A percentile compares a stretch with the other conserved stretches of the same genome.
These are phyloP conservation scores for Bolinopsis microptera DNA, from an alignment of 37 sponge, comb jelly and placozoan genomes.

Conservation along the genomic window DNA sequence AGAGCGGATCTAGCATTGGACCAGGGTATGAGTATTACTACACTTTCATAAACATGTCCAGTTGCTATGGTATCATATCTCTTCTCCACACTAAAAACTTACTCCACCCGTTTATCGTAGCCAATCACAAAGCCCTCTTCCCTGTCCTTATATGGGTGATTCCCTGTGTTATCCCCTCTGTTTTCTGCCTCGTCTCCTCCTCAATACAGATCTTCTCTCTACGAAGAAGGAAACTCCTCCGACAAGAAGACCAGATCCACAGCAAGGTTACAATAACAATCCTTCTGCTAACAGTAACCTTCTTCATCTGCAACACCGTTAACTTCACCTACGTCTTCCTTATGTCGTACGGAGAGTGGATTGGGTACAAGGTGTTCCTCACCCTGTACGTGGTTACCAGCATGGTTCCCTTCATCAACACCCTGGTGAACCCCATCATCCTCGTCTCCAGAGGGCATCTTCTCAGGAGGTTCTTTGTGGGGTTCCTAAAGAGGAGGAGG, in stretches of 20 bases:
- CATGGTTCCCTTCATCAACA: conserved; percentile 9
- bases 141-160: conserved; percentile 49
- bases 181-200: conserved; percentile 8
- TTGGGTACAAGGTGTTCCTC: background rate
- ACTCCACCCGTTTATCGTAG: background rate
- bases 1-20: background rate
- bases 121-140: background rate
- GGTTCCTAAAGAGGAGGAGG: background rate
- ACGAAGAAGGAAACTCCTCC: background rate
- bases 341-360: background rate
- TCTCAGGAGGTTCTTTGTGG: background rate
- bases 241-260: background rate
- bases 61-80: background rate
- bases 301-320: conserved; percentile 47
- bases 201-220: conserved; percentile 19
- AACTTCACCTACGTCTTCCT: background rate
- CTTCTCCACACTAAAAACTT: background rate
- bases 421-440: background rate
- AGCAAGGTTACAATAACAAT: conserved; percentile 45
- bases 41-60: conserved; percentile 51
- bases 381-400: conserved; percentile 35
- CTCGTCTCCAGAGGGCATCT: conserved; percentile 31
- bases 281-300: conserved; percentile 19
- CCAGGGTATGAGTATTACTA: conserved; percentile 7
- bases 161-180: conserved; percentile 43